phyloP scores from a whole-genome alignment of 2,797 vertebrate genomes.

The Graptemys geographica region DNA sequence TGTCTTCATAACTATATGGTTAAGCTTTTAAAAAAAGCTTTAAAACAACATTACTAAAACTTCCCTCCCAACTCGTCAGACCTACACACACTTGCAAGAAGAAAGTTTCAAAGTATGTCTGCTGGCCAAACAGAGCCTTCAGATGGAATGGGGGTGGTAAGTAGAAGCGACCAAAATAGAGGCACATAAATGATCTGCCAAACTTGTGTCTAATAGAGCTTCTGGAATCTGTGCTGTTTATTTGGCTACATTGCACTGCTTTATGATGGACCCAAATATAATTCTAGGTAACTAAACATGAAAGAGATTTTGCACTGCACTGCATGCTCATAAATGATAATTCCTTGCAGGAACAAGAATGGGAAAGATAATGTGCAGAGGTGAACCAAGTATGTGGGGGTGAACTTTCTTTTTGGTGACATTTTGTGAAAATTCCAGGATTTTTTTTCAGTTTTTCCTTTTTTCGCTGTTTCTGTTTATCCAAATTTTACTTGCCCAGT shows the following conservation, averaged over 20 bases:
- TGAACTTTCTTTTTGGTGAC: background rate
- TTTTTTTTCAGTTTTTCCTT: background rate
- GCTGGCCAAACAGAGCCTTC: background rate
- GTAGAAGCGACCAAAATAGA: background rate
- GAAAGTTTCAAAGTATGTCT: background rate
- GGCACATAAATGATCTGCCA: background rate
- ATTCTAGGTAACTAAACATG: background rate
- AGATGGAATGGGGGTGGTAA: background rate
- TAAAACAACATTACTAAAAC: background rate
- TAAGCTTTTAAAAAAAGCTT: background rate
- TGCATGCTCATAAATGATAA: background rate
- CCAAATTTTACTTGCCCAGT: background rate
- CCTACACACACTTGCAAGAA: accelerated
- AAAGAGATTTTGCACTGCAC: background rate
- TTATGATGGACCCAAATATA: background rate
- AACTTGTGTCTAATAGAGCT: slow-evolving; percentile 4
- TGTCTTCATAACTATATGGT: background rate
- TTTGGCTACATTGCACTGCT: background rate
- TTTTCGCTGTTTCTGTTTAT: background rate
- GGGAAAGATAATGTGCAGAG: background rate
- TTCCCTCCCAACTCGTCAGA: background rate
- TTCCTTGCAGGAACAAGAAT: background rate
- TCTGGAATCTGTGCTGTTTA: background rate
- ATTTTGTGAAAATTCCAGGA: background rate
- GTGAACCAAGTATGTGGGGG: background rate